Evolutionary conservation across 2,888 invertebrate species (phyloP).

Genomic region (Diaprepes abbreviatus): DNA sequence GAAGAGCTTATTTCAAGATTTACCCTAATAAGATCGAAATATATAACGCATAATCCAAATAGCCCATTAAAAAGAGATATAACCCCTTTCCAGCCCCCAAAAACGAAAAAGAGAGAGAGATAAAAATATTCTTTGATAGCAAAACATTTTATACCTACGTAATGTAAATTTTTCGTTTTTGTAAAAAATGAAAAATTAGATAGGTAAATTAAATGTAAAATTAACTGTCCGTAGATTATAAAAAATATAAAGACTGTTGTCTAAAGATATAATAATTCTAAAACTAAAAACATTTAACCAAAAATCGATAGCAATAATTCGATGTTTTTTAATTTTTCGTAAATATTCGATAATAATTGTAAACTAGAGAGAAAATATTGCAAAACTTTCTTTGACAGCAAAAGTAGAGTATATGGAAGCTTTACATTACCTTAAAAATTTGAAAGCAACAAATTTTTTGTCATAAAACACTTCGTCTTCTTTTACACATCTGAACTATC

Average conservation of each 20-base stretch:
- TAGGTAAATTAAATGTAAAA: slow-evolving; percentile 58
- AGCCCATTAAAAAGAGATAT: slow-evolving; percentile 9
- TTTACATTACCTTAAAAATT: too few relatives aligned
- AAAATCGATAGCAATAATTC: slow-evolving; percentile 64
- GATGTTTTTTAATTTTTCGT: slow-evolving; percentile 56
- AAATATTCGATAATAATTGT: slow-evolving; percentile 1
- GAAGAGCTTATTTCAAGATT: background rate
- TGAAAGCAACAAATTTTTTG: too few relatives aligned
- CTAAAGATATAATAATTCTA: slow-evolving; percentile 59
- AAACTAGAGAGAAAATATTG: slow-evolving; percentile 14
- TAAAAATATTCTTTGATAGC: slow-evolving; percentile 34
- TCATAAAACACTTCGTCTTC: too few relatives aligned
- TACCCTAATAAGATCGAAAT: background rate
- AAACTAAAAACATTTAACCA: slow-evolving; percentile 55
- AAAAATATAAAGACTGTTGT: slow-evolving; percentile 61
- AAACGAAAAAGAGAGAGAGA: slow-evolving; percentile 11
- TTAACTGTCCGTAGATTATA: slow-evolving; percentile 60
- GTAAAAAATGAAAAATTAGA: slow-evolving; percentile 49
- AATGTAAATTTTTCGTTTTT: slow-evolving; percentile 40
- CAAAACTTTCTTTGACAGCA: background rate
- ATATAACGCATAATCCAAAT: background rate
- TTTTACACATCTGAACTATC: too few relatives aligned
- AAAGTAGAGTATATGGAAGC: background rate
- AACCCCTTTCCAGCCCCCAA: slow-evolving; percentile 10
- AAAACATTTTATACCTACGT: slow-evolving; percentile 29